phyloP scores from a whole-genome alignment of 2,888 invertebrate species.

The Norana najaformis region DNA sequence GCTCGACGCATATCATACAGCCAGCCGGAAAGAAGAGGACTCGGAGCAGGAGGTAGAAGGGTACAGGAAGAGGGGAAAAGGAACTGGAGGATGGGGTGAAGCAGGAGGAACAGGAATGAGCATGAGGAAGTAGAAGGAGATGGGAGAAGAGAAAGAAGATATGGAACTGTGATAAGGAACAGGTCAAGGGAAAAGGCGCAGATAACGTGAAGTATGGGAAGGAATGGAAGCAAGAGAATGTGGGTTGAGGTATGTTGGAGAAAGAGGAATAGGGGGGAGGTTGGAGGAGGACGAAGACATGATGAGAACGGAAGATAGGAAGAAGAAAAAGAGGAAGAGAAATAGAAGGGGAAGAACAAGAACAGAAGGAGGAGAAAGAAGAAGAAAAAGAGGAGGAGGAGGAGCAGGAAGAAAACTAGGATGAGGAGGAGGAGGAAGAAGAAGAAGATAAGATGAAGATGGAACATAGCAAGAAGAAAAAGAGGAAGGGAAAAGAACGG shows the following conservation, averaged over 20 bases:
- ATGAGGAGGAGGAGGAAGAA: background rate
- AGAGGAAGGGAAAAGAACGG: slow-evolving; percentile 16
- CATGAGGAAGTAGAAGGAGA: background rate
- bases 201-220: background rate
- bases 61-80: background rate
- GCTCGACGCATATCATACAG: background rate
- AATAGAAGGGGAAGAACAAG: too few relatives aligned
- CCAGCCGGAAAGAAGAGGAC: background rate
- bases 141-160: background rate
- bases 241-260: background rate
- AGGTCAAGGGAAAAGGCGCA: background rate
- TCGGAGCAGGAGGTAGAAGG: background rate
- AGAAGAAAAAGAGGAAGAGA: background rate
- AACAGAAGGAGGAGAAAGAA: background rate
- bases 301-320: background rate
- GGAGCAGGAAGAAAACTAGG: background rate
- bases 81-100: background rate
- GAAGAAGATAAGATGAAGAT: background rate
- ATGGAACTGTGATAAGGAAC: background rate
- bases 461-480: background rate
- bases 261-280: background rate
- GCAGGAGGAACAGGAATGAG: background rate
- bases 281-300: background rate
- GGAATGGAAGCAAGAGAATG: background rate
- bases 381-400: background rate